Conservation (phyloP, 2,113 vertebrate species). For the Isichthys henryi region DNA sequence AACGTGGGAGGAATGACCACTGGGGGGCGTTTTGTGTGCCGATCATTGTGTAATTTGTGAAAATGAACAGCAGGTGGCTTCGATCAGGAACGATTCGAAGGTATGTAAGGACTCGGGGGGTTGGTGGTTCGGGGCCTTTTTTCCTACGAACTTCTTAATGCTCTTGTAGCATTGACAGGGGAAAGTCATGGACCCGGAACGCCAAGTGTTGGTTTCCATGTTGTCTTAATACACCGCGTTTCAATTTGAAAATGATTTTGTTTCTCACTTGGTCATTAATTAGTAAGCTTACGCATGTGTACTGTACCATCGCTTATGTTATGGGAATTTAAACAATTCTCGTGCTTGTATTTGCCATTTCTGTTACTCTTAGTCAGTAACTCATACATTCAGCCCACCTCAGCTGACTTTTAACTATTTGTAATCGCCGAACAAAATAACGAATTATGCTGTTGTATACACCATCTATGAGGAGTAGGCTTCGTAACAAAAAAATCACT, state of each 20-base stretch:
- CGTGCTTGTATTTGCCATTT: neutral
- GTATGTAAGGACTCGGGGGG: neutral
- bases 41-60: conserved; percentile 14
- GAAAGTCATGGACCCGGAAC: neutral
- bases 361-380: neutral
- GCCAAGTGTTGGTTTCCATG: neutral
- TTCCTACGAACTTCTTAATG: neutral
- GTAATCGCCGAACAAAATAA: neutral
- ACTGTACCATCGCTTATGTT: neutral
- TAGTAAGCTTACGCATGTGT: neutral
- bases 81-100: conserved; percentile 40
- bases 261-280: neutral
- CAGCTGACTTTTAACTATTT: neutral
- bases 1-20: conserved; percentile 5
- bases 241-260: neutral
- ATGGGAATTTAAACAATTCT: neutral
- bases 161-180: neutral
- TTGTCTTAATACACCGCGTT: neutral
- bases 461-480: neutral
- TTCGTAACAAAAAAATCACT: neutral
- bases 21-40: conserved; percentile 40
- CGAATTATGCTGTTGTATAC: neutral
- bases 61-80: conserved; percentile 44
- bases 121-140: neutral
- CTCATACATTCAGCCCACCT: neutral